Evolutionary conservation across 2,888 invertebrate genomes (phyloP).

Genomic region (Tachina grossa): DNA sequence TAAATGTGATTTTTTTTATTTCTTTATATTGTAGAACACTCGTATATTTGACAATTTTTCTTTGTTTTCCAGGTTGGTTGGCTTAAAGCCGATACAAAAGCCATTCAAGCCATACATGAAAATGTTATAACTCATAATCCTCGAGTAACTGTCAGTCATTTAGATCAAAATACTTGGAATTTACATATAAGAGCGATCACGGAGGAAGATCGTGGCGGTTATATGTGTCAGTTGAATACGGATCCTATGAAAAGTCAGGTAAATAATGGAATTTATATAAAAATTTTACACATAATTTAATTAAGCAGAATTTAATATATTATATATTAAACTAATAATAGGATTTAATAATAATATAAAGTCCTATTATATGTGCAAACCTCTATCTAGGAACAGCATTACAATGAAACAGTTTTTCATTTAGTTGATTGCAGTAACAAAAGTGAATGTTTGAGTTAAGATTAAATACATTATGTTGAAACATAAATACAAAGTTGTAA

Average conservation of each 20-base stretch:
- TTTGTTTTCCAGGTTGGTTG: slow-evolving; percentile 89
- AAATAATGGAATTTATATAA: slow-evolving; percentile 75
- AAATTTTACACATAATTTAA: too few species aligned
- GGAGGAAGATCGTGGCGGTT: slow-evolving; percentile 93
- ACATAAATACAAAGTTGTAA: slow-evolving; percentile 50
- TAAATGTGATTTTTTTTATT: slow-evolving; percentile 28
- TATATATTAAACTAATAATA: too few species aligned
- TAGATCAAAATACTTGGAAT: slow-evolving; percentile 94
- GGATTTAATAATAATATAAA: too few species aligned
- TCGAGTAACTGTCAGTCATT: slow-evolving; percentile 92
- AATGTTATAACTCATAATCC: slow-evolving; percentile 96
- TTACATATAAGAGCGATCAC: slow-evolving; percentile 93
- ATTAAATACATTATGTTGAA: slow-evolving; percentile 11
- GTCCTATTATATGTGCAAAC: too few species aligned
- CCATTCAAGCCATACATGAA: slow-evolving; percentile 95
- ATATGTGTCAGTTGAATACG: slow-evolving; percentile 97
- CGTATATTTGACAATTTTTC: slow-evolving; percentile 2
- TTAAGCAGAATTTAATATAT: too few species aligned
- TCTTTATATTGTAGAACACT: not conserved
- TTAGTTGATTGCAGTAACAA: not conserved
- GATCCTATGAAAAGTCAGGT: slow-evolving; percentile 98
- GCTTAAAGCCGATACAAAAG: slow-evolving; percentile 96
- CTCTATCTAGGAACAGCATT: not conserved
- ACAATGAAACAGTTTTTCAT: not conserved
- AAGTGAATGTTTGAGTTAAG: not conserved